Evolutionary conservation across 2,888 invertebrate species (phyloP).

Genomic region (Parelbella ahira): DNA sequence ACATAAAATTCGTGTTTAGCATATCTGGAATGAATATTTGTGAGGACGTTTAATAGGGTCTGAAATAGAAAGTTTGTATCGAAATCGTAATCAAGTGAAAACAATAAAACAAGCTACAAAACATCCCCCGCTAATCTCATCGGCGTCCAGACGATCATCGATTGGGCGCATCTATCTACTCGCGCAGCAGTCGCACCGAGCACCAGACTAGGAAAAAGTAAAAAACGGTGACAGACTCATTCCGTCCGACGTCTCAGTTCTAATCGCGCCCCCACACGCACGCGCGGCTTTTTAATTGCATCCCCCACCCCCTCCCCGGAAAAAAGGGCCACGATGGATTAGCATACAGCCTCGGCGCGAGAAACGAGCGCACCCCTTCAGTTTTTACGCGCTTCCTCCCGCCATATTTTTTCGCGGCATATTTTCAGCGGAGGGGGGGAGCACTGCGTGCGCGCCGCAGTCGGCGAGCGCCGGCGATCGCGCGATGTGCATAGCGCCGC

Average conservation of each 20-base stretch:
- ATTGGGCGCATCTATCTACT: conserved; percentile 48
- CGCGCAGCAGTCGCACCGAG: conserved; percentile 43
- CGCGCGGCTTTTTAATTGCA: conserved; percentile 80
- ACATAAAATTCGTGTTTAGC: too few relatives aligned
- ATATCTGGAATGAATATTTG: too few relatives aligned
- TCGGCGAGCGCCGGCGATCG: conserved; percentile 70
- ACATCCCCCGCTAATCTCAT: conserved; percentile 31
- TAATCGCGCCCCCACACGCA: conserved; percentile 79
- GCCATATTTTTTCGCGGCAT: conserved; percentile 70
- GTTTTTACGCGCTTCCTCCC: conserved; percentile 72
- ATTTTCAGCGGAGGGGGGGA: conserved; percentile 47
- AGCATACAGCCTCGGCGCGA: conserved; percentile 71
- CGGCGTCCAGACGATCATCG: conserved; percentile 49
- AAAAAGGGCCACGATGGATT: conserved; percentile 77
- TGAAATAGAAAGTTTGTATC: conserved; percentile 22
- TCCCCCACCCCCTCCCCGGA: conserved; percentile 71
- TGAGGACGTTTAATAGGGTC: conserved; percentile 9
- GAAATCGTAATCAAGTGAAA: conserved; percentile 21
- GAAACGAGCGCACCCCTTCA: conserved; percentile 72
- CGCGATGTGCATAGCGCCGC: conserved; percentile 57
- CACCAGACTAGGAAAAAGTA: conserved; percentile 78
- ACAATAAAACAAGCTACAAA: conserved; percentile 25
- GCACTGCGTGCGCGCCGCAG: conserved; percentile 70
- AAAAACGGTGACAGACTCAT: conserved; percentile 75
- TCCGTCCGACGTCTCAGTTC: conserved; percentile 73